Conservation (phyloP, 2,797 vertebrate species). For the Gallinago solitaria region DNA sequence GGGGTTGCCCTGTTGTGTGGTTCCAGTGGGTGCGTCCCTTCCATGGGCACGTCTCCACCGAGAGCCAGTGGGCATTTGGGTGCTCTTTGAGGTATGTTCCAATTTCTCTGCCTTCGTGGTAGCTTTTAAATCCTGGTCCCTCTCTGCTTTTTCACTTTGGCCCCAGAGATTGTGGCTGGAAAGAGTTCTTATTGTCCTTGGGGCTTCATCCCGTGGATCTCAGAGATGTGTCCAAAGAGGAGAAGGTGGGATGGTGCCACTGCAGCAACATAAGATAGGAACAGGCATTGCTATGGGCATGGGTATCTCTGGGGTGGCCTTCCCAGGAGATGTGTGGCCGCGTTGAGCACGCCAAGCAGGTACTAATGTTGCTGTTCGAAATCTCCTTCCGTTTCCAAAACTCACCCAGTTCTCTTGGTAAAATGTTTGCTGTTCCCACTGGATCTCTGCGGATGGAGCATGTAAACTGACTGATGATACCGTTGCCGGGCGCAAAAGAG, state of each 20-base stretch:
- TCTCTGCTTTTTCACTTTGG: not conserved
- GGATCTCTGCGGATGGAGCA: not conserved
- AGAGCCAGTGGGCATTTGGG: not conserved
- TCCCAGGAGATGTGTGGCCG: not conserved
- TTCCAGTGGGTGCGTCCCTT: not conserved
- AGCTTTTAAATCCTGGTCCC: not conserved
- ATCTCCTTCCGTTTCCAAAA: not conserved
- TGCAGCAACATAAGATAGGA: not conserved
- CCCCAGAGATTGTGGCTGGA: not conserved
- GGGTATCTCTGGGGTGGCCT: not conserved
- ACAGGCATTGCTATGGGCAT: accelerated
- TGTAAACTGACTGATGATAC: not conserved
- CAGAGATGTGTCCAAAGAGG: not conserved
- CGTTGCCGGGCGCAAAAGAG: not conserved
- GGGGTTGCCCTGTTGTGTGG: not conserved
- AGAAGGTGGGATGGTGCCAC: not conserved
- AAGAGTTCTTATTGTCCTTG: accelerated
- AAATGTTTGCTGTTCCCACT: not conserved
- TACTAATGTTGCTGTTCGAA: not conserved
- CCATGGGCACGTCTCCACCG: accelerated
- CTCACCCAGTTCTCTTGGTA: not conserved
- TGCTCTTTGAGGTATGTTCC: not conserved
- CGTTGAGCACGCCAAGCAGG: not conserved
- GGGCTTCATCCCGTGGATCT: not conserved
- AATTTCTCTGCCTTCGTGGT: not conserved